Conservation (phyloP, 2,888 invertebrate species). For the Amiota communis region DNA sequence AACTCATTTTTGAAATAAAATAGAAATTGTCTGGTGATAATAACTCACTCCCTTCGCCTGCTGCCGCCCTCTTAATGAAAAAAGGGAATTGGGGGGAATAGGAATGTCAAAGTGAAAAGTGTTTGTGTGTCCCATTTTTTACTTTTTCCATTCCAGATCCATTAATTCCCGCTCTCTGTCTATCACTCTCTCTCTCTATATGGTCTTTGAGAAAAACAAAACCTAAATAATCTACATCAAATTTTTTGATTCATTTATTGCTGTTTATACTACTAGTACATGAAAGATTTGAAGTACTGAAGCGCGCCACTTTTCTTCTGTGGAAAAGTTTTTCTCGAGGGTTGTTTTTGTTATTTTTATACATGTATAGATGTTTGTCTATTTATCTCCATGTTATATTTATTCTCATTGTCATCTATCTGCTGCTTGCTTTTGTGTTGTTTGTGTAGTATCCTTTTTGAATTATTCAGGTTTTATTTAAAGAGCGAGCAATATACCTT, state of each 20-base stretch:
- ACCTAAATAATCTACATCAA: conserved; percentile 61
- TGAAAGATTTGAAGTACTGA: conserved; percentile 29
- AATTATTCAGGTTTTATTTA: too few relatives aligned
- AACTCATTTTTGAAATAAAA: too few relatives aligned
- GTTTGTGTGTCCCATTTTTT: too few relatives aligned
- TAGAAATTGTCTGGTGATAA: too few relatives aligned
- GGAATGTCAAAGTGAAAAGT: too few relatives aligned
- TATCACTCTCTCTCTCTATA: conserved; percentile 14
- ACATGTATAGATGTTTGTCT: neutral
- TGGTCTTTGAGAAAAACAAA: conserved; percentile 36
- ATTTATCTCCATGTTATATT: neutral
- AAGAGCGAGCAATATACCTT: too few relatives aligned
- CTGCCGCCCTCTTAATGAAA: too few relatives aligned
- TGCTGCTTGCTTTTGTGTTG: neutral
- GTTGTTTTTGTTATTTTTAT: conserved; percentile 55
- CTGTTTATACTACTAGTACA: conserved; percentile 37
- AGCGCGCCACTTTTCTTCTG: conserved; percentile 36
- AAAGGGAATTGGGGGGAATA: too few relatives aligned
- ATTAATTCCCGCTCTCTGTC: neutral
- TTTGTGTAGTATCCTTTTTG: too few relatives aligned
- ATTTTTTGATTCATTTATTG: conserved; percentile 59
- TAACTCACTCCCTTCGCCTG: too few relatives aligned
- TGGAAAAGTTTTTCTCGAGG: conserved; percentile 45
- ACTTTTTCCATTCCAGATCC: neutral
- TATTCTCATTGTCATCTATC: neutral